Base-by-base conservation (phyloP, 2,113 vertebrate species). In the Poecile atricapillus region DNA sequence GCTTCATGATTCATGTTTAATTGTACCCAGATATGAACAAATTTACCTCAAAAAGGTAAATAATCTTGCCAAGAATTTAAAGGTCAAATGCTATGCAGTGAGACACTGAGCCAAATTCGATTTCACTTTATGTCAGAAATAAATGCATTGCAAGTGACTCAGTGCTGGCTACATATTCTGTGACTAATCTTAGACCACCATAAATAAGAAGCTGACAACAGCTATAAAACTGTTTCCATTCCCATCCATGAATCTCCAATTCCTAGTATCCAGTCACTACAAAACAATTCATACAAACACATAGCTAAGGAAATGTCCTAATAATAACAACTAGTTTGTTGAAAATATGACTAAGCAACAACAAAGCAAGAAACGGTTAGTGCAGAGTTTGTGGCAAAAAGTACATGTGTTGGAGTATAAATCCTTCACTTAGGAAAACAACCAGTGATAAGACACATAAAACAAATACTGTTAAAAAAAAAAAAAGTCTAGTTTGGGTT, bases 71-170 rank as follows among this genome's bases (percentile, higher is more conserved):
- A 97, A 93, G 79, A 97, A 97, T 91, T 89, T 94, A 96, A 97
- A 97, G 94, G 91, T 97, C 97, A 97, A 92, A 97, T 55, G 95
- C 60, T 94, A 86, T 87, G 73, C 90, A 97, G 86, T 88, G 84
- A 95, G 94, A 95, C 87, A 96, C 92, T 98, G 98, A 98, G 97
- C 97, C 97, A 98, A 98, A 98, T 98, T 98, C 89, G 17, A 79
- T 98, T 99, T 98, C 96, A 97, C 97, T 98, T 98, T 97, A 98
- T 98, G 97, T 98, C 97, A 98, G 97, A 98, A 98, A 97, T 98
- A 98, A 98, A 98, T 98, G 97, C 87, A 96, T 97, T 97, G 97
- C 93, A 97, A 98, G 97, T 98, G 98, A 98, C 97, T 99, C 98
- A 98, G 97, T 95, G 96, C 97, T 98, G 98, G 98, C 98, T 93